Conservation (phyloP, 2,888 invertebrate genomes). For the Gnatocerus cornutus region DNA sequence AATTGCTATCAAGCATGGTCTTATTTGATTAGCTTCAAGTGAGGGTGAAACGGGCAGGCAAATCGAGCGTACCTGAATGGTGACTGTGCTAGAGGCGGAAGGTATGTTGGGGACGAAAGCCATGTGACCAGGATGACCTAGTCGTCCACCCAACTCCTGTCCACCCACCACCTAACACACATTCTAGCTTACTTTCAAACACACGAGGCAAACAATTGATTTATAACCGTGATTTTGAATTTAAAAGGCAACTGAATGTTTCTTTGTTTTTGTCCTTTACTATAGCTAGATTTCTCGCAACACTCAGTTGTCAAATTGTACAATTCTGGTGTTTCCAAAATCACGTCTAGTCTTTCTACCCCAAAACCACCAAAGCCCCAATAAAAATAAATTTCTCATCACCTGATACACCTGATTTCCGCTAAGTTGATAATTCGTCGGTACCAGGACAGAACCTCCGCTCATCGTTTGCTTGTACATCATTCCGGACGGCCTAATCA, state of each 20-base stretch:
- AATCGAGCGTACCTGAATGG: slow-evolving; percentile 69
- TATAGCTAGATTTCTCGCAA: too few species aligned
- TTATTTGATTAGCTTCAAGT: slow-evolving; percentile 15
- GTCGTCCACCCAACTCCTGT: slow-evolving; percentile 69
- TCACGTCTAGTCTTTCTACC: background rate
- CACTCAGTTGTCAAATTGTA: too few species aligned
- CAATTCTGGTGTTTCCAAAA: background rate
- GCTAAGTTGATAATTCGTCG: slow-evolving; percentile 76
- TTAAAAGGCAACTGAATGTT: background rate
- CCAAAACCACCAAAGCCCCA: background rate
- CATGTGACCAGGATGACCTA: slow-evolving; percentile 73
- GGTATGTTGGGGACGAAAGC: slow-evolving; percentile 74
- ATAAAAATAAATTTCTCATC: slow-evolving; percentile 40
- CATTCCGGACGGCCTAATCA: slow-evolving; percentile 73
- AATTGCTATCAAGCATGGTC: slow-evolving; percentile 14
- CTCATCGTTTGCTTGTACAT: slow-evolving; percentile 79
- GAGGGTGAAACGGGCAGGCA: slow-evolving; percentile 26
- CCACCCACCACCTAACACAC: slow-evolving; percentile 73
- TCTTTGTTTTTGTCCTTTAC: too few species aligned
- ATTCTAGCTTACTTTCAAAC: slow-evolving; percentile 57
- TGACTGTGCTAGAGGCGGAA: slow-evolving; percentile 69
- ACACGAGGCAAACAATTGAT: slow-evolving; percentile 29
- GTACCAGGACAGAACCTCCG: slow-evolving; percentile 74
- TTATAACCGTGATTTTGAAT: background rate
- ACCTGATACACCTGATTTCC: slow-evolving; percentile 80